phyloP scores from a whole-genome alignment of 2,113 vertebrate species.

The Corythaixoides concolor region DNA sequence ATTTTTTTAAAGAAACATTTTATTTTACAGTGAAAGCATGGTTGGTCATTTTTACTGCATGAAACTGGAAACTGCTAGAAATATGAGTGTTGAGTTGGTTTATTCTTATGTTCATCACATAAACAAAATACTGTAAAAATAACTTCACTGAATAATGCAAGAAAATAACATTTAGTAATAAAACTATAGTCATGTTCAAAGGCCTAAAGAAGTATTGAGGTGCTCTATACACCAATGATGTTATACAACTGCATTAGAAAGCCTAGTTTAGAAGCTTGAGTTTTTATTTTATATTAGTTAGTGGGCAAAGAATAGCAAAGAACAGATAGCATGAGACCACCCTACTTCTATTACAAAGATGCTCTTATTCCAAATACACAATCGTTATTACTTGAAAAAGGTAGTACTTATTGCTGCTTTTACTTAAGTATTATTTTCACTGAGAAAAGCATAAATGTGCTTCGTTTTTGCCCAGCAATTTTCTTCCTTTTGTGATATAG shows the following conservation, averaged over 20 bases:
- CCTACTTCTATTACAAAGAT: not conserved
- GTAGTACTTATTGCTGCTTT: not conserved
- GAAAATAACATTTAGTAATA: not conserved
- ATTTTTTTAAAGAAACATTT: not conserved
- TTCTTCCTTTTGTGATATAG: not conserved
- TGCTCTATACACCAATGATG: not conserved
- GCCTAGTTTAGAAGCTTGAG: not conserved
- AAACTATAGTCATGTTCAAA: not conserved
- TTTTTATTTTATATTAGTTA: not conserved
- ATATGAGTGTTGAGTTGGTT: not conserved
- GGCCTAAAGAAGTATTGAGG: not conserved
- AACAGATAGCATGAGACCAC: not conserved
- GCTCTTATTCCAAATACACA: not conserved
- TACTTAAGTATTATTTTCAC: not conserved
- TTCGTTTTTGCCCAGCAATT: not conserved
- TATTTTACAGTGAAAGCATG: not conserved
- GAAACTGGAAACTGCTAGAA: conserved; percentile 16
- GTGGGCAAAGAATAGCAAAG: not conserved
- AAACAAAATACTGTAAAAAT: conserved; percentile 15
- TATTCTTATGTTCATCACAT: not conserved
- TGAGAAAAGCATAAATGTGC: not conserved
- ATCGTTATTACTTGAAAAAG: not conserved
- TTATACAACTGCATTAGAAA: not conserved
- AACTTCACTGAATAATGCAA: not conserved
- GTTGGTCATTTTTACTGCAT: not conserved